These are phyloP conservation scores for Setipinna tenuifilis DNA, from an alignment of 2,797 vertebrate genomes.

Conservation along the genomic window DNA sequence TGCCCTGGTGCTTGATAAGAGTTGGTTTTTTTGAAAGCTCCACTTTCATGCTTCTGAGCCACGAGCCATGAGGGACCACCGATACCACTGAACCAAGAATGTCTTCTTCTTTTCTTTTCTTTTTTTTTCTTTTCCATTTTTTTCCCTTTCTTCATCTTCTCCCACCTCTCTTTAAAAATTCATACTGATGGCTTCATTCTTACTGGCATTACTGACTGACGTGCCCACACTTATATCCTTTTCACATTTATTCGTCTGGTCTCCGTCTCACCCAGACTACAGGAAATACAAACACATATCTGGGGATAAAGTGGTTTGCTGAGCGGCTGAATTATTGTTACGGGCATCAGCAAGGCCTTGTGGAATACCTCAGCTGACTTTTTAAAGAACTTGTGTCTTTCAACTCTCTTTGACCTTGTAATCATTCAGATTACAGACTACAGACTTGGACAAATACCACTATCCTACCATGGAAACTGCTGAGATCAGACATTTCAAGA, in stretches of 20 bases:
- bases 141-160: constrained; percentile 14
- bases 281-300: background rate
- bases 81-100: constrained; percentile 28
- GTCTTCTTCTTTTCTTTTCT: background rate
- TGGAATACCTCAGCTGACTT: background rate
- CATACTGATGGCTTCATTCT: constrained; percentile 18
- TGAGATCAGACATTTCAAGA: background rate
- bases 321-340: background rate
- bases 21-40: constrained; percentile 28
- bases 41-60: constrained; percentile 29
- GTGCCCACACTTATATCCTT: background rate
- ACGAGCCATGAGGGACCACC: constrained; percentile 26
- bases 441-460: constrained; percentile 1
- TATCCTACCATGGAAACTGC: background rate
- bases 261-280: background rate
- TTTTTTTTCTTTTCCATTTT: background rate
- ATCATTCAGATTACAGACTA: constrained; percentile 20
- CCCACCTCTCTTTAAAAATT: constrained; percentile 22
- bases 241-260: background rate
- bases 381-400: background rate
- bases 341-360: background rate
- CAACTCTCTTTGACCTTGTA: constrained; percentile 14
- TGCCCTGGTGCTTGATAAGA: constrained; percentile 16
- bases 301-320: constrained; percentile 1
- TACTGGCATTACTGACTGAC: background rate